Conservation (phyloP, 2,797 vertebrate genomes). For the Notamacropus eugenii region DNA sequence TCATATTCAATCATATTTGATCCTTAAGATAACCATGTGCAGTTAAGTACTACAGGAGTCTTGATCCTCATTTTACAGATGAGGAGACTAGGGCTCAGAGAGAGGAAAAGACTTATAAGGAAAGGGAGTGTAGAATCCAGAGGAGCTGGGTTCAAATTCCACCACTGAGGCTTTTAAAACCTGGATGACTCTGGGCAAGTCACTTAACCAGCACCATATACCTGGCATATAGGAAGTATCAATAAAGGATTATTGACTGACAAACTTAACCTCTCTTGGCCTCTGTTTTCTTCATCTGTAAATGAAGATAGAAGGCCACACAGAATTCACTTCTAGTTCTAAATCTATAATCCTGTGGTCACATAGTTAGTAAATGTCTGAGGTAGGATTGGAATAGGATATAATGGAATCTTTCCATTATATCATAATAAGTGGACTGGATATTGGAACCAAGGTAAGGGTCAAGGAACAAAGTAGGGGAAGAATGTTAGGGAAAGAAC, state of each 20-base stretch:
- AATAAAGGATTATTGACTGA: conserved; percentile 3
- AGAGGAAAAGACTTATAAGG: neutral
- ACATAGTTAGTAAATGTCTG: neutral
- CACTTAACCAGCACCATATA: neutral
- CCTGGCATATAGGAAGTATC: neutral
- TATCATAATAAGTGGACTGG: neutral
- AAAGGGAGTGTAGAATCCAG: neutral
- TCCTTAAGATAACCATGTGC: neutral
- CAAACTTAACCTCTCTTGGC: neutral
- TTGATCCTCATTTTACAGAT: neutral
- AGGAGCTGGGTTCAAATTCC: neutral
- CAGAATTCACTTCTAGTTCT: neutral
- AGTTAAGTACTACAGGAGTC: no score
- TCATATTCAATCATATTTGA: neutral
- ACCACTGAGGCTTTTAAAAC: neutral
- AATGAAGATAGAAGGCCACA: neutral
- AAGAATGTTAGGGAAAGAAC: neutral
- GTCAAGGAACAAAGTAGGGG: neutral
- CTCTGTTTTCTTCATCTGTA: neutral
- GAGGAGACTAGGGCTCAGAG: neutral
- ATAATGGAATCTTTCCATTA: neutral
- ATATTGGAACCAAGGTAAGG: neutral
- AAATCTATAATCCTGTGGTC: neutral
- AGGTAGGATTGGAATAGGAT: neutral
- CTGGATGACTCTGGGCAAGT: neutral